Percentiles rank a stretch among this genome's conserved stretches.
Evolutionary conservation across 1,140 invertebrate species (phyloP).

Genomic region (Dendroctonus ponderosae): DNA sequence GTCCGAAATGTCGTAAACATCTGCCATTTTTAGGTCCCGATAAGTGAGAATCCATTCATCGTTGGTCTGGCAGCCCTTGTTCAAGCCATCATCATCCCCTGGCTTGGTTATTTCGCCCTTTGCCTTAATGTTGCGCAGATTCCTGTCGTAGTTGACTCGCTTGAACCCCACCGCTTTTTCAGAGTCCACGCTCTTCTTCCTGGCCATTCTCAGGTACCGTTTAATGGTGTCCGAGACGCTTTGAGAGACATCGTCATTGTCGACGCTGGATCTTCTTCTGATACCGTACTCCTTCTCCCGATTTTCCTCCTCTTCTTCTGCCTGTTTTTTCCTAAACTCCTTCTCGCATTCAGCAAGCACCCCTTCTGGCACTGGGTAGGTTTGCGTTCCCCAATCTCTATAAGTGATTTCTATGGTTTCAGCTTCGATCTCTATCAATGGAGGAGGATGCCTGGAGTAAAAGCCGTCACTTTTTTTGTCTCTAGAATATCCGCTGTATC

Average conservation of each 20-base stretch:
- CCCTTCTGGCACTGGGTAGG: slow-evolving; percentile 58
- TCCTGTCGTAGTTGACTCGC: slow-evolving; percentile 83
- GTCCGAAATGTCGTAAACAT: slow-evolving; percentile 39
- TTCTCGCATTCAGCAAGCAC: slow-evolving; percentile 56
- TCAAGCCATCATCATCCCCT: slow-evolving; percentile 68
- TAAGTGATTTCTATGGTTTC: slow-evolving; percentile 57
- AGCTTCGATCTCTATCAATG: slow-evolving; percentile 64
- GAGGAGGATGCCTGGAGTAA: slow-evolving; percentile 54
- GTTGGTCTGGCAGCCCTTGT: slow-evolving; percentile 72
- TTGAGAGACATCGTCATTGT: slow-evolving; percentile 79
- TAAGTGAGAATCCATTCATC: slow-evolving; percentile 66
- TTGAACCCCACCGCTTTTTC: slow-evolving; percentile 80
- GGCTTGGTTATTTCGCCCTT: slow-evolving; percentile 72
- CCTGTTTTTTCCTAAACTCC: slow-evolving; percentile 49
- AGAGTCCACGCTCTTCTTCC: slow-evolving; percentile 79
- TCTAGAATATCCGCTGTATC: slow-evolving; percentile 30
- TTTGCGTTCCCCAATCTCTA: slow-evolving; percentile 61
- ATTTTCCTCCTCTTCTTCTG: slow-evolving; percentile 48
- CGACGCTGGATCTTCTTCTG: slow-evolving; percentile 67
- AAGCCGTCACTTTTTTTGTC: slow-evolving; percentile 45
- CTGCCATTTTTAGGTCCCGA: slow-evolving; percentile 46
- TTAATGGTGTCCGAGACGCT: slow-evolving; percentile 84
- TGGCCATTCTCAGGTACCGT: slow-evolving; percentile 76
- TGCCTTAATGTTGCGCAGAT: slow-evolving; percentile 78
- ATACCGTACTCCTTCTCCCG: slow-evolving; percentile 48